Evolutionary conservation across 2,888 invertebrate species (phyloP), one percentile per base, ranked within the genome.

Genomic region (Andricus curvator): DNA sequence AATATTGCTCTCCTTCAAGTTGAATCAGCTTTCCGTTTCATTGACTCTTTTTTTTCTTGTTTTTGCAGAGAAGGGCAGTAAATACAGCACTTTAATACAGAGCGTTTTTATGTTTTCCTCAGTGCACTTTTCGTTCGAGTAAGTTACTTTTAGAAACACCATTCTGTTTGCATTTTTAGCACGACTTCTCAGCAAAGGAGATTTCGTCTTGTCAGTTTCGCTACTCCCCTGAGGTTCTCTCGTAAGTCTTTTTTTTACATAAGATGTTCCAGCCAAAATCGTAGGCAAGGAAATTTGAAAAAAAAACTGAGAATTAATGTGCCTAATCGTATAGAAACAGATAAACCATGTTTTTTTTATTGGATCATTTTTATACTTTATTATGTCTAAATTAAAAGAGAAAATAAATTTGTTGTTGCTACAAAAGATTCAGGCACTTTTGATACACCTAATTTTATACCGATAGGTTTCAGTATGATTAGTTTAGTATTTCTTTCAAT

Each of bases 111-210:
- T 74, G 74, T 74, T 74, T 74, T 56, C 11, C 56, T 74, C 33
- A 13, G 29, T 56, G 56, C 74, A 74, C 74, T 74, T 74, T 74
- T 51, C 37, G 56, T 56, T 56, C 33, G 33, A 56, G 37, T 56
- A 56, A 74, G 74, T 74, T 74, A 74, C 74, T 74, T 74, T 74
- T 74, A 74, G 74, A 74, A 74, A 74, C 56, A 20, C 56, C 51
- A 74, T 74, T 74, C 74, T 25, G 56, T 74, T 74, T 56, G 74
- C 74, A 74, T 74, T 74, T 74, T 74, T 74, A 74, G 56, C 74
- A 74, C 74, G 33, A 29, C 70, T 70, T 15, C n/a, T 37, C 37
- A 74, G 56, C 56, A 56, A 74, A 74, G 51, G 56, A 74, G 74
- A 74, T 74, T 74, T 74, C 74, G 33, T 74, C 74, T 74, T 74